Evolutionary conservation across 2,888 invertebrate genomes (phyloP).

Genomic region (Byasa hedistus): DNA sequence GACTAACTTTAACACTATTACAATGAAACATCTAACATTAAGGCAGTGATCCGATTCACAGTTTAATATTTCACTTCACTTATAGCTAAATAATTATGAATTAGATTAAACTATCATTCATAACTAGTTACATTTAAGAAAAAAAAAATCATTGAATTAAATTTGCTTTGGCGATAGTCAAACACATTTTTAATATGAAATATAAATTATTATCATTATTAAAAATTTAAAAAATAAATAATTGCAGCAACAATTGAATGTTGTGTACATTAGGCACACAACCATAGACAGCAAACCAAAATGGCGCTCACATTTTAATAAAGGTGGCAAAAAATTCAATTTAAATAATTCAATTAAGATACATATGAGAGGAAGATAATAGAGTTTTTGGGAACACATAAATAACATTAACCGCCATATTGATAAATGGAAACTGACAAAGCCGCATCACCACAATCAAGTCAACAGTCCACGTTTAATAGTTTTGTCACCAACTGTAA

Average conservation of each 20-base stretch:
- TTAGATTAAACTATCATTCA: conserved; percentile 3
- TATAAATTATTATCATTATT: no score
- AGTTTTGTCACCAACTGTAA: conserved; percentile 72
- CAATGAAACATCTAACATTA: conserved; percentile 11
- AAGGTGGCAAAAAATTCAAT: no score
- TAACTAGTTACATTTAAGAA: conserved; percentile 3
- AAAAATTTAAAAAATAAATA: no score
- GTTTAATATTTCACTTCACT: neutral
- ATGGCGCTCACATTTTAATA: no score
- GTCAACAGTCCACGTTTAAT: conserved; percentile 59
- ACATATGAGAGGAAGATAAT: no score
- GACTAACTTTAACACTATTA: neutral
- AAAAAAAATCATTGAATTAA: neutral
- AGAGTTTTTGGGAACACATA: no score
- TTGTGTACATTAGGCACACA: no score
- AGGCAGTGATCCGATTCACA: conserved; percentile 13
- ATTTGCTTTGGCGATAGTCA: conserved; percentile 6
- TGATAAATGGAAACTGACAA: conserved; percentile 50
- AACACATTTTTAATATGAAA: conserved; percentile 5
- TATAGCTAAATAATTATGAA: neutral
- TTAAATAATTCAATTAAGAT: no score
- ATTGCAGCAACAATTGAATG: no score
- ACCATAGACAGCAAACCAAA: no score
- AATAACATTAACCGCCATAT: no score
- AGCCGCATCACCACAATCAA: conserved; percentile 74